Conservation (phyloP, 2,797 vertebrate species). For the Parauchenoglanis ngamensis region DNA sequence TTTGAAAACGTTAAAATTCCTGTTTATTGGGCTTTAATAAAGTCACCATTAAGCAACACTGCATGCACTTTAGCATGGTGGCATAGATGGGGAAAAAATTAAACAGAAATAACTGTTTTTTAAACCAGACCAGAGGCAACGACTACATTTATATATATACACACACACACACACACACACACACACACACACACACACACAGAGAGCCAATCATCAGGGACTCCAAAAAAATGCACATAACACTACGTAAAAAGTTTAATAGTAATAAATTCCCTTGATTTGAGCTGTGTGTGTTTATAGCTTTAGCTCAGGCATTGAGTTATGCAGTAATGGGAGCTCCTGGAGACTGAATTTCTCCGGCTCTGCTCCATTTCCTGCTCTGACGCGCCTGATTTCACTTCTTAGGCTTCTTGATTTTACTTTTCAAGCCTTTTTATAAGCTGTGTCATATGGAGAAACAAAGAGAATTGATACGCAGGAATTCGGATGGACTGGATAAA, state of each 20-base stretch:
- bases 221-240: background rate
- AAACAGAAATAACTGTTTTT: background rate
- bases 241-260: background rate
- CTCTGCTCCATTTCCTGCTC: background rate
- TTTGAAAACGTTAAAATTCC: conserved; percentile 36
- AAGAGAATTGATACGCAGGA: background rate
- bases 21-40: conserved; percentile 43
- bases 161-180: background rate
- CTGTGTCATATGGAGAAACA: background rate
- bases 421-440: background rate
- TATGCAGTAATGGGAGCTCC: background rate
- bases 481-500: background rate
- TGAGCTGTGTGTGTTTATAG: conserved; percentile 19
- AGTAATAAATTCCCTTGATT: background rate
- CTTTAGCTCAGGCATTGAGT: background rate
- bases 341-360: background rate
- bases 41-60: conserved; percentile 34
- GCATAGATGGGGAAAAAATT: background rate
- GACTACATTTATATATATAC: background rate
- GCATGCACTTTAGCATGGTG: conserved; percentile 9
- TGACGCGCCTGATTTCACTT: background rate
- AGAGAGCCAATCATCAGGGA: background rate
- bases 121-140: background rate
- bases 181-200: background rate
- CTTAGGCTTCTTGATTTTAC: background rate